These are phyloP conservation scores for Cisticola juncidis DNA, from an alignment of 2,113 vertebrate genomes.

Conservation along the genomic window DNA sequence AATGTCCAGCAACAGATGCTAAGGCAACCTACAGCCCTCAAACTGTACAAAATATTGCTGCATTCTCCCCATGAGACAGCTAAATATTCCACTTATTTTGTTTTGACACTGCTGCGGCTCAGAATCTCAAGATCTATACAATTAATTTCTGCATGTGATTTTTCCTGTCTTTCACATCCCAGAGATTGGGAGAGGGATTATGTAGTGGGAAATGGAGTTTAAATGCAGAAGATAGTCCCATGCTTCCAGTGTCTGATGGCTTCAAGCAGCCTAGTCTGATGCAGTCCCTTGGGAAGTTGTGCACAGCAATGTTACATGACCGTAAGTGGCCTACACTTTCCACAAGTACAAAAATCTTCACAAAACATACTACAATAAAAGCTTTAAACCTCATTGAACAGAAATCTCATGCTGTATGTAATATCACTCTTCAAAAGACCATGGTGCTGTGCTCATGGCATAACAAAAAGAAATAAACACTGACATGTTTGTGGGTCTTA, in stretches of 20 bases:
- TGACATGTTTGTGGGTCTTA: too few relatives aligned
- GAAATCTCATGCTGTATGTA: background rate
- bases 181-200: background rate
- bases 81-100: background rate
- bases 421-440: background rate
- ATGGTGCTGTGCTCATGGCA: background rate
- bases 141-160: background rate
- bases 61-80: background rate
- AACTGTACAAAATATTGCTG: background rate
- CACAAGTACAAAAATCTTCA: background rate
- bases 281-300: background rate
- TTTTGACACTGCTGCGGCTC: background rate
- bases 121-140: background rate
- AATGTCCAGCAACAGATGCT: background rate
- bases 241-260: too few relatives aligned
- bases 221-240: background rate
- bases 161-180: background rate
- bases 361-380: background rate
- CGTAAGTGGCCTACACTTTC: background rate
- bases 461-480: background rate
- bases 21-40: background rate
- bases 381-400: background rate
- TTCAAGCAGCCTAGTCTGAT: background rate
- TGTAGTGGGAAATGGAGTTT: accelerated
- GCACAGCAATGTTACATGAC: background rate